Percentiles rank a stretch among this genome's conserved stretches.
These are phyloP conservation scores for Anthonomus grandis DNA, from an alignment of 1,140 invertebrate genomes.

Conservation along the genomic window DNA sequence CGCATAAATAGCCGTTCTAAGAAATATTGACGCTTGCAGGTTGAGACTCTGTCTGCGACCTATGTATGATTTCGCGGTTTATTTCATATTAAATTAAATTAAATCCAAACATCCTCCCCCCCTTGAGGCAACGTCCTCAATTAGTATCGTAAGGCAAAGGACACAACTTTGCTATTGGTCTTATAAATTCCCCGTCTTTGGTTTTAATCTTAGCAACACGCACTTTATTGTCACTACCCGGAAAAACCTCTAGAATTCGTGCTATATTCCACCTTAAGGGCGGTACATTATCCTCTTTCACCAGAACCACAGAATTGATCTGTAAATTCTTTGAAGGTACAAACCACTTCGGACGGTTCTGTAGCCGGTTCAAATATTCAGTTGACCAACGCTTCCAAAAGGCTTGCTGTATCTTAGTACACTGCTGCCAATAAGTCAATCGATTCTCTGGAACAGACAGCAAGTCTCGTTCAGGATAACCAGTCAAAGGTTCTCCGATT, in stretches of 20 bases:
- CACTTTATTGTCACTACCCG: not conserved
- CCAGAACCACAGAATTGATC: conserved; percentile 38
- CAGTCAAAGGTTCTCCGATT: conserved; percentile 38
- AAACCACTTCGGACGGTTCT: conserved; percentile 32
- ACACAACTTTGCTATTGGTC: no score
- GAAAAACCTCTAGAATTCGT: conserved; percentile 19
- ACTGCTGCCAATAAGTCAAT: conserved; percentile 4
- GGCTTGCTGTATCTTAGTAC: conserved; percentile 17
- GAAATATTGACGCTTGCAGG: no score
- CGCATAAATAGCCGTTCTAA: no score
- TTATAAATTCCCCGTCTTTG: no score
- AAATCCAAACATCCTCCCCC: no score
- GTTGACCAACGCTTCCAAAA: conserved; percentile 35
- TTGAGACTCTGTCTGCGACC: no score
- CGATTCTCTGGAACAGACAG: conserved; percentile 19
- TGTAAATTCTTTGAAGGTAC: conserved; percentile 12
- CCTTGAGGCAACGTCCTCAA: no score
- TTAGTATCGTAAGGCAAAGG: no score
- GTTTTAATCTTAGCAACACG: conserved; percentile 16
- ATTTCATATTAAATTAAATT: no score
- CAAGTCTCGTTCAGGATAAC: conserved; percentile 27
- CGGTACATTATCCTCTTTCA: conserved; percentile 44
- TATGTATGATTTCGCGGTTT: no score
- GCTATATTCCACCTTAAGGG: conserved; percentile 43
- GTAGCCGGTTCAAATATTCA: conserved; percentile 34